Conservation (phyloP, 2,888 invertebrate genomes). For the Caenorhabditis angaria region DNA sequence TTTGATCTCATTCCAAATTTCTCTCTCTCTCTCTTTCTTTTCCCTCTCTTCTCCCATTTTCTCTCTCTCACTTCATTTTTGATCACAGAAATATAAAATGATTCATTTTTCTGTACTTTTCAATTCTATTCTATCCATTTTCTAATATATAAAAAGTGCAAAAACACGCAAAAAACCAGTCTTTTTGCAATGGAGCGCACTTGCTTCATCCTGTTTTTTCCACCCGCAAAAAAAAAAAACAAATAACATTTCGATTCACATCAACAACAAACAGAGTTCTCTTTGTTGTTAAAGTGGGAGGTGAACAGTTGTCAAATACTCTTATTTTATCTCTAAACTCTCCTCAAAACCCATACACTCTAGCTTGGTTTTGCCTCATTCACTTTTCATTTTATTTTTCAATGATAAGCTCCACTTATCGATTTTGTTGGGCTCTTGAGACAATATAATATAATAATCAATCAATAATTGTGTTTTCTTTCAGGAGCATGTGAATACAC, state of each 20-base stretch:
- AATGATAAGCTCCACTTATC: not conserved
- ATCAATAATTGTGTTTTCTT: slow-evolving; percentile 9
- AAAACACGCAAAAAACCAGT: not conserved
- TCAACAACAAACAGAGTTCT: too few species aligned
- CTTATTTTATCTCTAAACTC: slow-evolving; percentile 11
- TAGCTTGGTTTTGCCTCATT: not conserved
- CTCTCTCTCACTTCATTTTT: too few species aligned
- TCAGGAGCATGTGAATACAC: slow-evolving; percentile 48
- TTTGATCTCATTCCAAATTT: too few species aligned
- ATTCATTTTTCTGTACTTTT: too few species aligned
- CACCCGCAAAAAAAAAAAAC: not conserved
- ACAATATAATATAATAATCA: not conserved
- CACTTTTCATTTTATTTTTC: not conserved
- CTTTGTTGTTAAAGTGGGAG: too few species aligned
- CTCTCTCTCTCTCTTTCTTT: too few species aligned
- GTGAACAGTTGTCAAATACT: slow-evolving; percentile 1
- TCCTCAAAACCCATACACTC: too few species aligned
- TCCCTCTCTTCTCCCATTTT: too few species aligned
- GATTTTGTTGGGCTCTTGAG: not conserved
- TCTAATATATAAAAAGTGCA: not conserved
- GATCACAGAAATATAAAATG: too few species aligned
- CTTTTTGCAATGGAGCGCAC: not conserved
- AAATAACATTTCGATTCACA: too few species aligned
- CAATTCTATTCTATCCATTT: too few species aligned
- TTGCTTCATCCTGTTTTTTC: not conserved